Evolutionary conservation across 2,113 vertebrate species (phyloP).

Genomic region (Octodon degus): DNA sequence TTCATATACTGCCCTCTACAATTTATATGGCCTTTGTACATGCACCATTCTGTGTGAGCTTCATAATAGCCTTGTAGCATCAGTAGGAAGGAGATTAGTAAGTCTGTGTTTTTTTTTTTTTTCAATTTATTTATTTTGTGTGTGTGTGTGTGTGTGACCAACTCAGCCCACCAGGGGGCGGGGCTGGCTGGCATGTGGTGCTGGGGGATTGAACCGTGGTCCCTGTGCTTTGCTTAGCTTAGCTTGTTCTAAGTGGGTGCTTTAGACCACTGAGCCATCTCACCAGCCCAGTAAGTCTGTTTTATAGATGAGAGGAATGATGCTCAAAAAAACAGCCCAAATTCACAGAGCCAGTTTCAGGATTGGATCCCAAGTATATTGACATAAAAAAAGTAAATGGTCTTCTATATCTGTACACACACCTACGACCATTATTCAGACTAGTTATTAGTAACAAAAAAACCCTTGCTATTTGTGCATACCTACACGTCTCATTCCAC

Average conservation of each 20-base stretch:
- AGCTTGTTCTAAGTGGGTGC: no score
- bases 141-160: no score
- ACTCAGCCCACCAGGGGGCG: no score
- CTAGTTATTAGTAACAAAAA: conserved; percentile 35
- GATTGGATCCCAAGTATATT: not conserved
- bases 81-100: not conserved
- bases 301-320: conserved; percentile 48
- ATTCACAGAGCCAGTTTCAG: conserved; percentile 11
- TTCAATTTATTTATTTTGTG: no score
- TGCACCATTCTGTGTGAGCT: not conserved
- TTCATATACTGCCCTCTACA: conserved; percentile 57
- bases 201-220: no score
- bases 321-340: not conserved
- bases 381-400: conserved; percentile 26
- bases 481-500: not conserved
- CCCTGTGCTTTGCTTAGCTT: no score
- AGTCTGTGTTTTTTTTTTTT: no score
- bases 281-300: conserved; percentile 22
- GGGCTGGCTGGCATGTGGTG: no score
- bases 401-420: conserved; percentile 5
- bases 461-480: not conserved
- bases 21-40: conserved; percentile 8
- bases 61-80: not conserved
- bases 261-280: no score
- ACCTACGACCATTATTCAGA: conserved; percentile 36